Percentiles rank a stretch among this genome's conserved stretches.
phyloP scores from a whole-genome alignment of 2,113 vertebrate genomes.

The Eudorcas thomsonii region DNA sequence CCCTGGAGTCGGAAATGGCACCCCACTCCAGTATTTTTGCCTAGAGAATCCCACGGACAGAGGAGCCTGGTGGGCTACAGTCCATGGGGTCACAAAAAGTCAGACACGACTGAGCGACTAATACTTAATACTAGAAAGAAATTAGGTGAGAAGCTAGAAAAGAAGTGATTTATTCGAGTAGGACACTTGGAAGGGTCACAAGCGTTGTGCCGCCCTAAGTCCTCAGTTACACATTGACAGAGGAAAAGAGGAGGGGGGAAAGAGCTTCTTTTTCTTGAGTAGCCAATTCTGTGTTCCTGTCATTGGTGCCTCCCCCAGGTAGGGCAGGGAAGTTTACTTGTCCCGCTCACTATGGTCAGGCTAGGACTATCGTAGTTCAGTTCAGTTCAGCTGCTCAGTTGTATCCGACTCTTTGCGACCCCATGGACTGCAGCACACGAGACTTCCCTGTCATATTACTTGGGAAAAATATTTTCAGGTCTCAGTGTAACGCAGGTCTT shows the following conservation, averaged over 20 bases:
- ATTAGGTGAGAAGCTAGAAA: neutral
- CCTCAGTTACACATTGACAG: neutral
- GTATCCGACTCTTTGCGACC: neutral
- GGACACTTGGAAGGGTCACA: neutral
- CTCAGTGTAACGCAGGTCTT: neutral
- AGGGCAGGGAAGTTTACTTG: neutral
- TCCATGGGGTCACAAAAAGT: neutral
- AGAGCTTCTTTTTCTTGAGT: neutral
- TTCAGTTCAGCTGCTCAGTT: neutral
- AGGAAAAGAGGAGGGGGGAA: no score
- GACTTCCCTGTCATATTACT: neutral
- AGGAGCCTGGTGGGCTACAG: neutral
- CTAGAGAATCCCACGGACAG: neutral
- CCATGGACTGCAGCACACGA: neutral
- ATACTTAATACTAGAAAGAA: no score
- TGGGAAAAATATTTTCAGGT: neutral
- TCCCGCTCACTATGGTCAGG: rapidly evolving
- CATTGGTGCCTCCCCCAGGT: neutral
- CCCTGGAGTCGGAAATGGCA: neutral
- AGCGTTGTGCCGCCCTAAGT: no score
- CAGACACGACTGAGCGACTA: neutral
- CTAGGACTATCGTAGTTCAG: neutral
- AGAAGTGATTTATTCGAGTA: neutral
- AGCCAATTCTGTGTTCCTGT: neutral
- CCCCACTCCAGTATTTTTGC: neutral